Percentiles rank a stretch among this genome's conserved stretches.
phyloP scores from a whole-genome alignment of 2,113 vertebrate genomes.

The Pseudorhombus dupliciocellatus region DNA sequence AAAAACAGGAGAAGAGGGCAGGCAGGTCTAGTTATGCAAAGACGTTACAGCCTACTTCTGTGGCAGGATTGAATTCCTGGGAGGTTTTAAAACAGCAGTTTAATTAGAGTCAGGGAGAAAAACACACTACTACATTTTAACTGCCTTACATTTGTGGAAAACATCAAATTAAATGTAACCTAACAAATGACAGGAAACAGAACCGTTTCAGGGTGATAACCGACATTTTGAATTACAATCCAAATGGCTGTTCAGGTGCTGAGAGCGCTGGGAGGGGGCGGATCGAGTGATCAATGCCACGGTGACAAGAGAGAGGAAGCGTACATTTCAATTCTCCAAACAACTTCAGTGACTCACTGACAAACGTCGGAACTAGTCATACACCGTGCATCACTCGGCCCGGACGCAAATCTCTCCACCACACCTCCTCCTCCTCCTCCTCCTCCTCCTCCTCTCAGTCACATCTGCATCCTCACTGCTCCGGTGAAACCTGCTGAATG shows the following conservation, averaged over 20 bases:
- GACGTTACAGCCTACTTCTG: neutral
- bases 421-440: neutral
- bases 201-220: too few relatives aligned
- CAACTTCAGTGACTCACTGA: conserved; percentile 21
- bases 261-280: conserved; percentile 20
- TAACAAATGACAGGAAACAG: neutral
- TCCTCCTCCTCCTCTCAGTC: conserved; percentile 23
- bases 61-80: neutral
- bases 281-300: conserved; percentile 17
- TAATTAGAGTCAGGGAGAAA: neutral
- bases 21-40: neutral
- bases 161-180: neutral
- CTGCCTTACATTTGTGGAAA: neutral
- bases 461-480: neutral
- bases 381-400: neutral
- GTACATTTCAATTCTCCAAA: conserved; percentile 18
- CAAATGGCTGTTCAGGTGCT: conserved; percentile 33
- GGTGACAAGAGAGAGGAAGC: conserved; percentile 4
- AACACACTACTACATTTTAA: neutral
- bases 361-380: conserved; percentile 1
- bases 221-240: neutral
- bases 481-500: conserved; percentile 48
- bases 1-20: neutral
- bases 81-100: neutral
- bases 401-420: too few relatives aligned